These are phyloP conservation scores for Ennomos erosarius DNA, from an alignment of 2,888 invertebrate species.

Conservation along the genomic window DNA sequence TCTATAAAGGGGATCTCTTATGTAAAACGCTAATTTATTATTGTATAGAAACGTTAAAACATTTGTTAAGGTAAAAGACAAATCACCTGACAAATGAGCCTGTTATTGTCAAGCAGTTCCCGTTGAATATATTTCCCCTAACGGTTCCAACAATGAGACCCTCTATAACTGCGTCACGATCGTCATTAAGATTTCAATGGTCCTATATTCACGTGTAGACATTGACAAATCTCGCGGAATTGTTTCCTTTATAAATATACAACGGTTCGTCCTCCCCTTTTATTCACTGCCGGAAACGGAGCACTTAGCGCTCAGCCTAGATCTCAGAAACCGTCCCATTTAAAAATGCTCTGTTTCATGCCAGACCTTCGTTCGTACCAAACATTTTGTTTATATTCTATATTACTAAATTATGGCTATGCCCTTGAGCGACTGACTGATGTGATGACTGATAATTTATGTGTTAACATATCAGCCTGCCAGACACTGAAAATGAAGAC, in stretches of 20 bases:
- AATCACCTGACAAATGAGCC: conserved; percentile 18
- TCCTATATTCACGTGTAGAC: conserved; percentile 38
- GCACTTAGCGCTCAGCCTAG: conserved; percentile 39
- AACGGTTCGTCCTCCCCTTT: conserved; percentile 35
- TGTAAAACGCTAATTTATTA: conserved; percentile 2
- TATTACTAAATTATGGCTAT: too few species aligned
- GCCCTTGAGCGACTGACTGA: too few species aligned
- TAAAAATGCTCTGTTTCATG: conserved; percentile 17
- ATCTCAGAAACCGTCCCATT: conserved; percentile 33
- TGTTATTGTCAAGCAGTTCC: conserved; percentile 19
- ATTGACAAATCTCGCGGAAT: conserved; percentile 39
- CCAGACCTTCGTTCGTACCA: not conserved
- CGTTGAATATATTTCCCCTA: conserved; percentile 17
- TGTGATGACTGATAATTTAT: too few species aligned
- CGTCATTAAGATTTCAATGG: conserved; percentile 31
- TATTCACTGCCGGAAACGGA: conserved; percentile 33
- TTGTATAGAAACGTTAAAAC: not conserved
- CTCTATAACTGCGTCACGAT: conserved; percentile 24
- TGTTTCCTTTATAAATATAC: conserved; percentile 41
- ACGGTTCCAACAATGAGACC: conserved; percentile 14
- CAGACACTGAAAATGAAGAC: too few species aligned
- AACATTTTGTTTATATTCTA: conserved; percentile 5
- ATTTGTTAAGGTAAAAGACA: conserved; percentile 11
- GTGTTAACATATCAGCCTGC: too few species aligned
- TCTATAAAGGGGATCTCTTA: not conserved